Base-by-base conservation (phyloP, 92 coral and sea anemone genomes). In the Phenganax stokvisi region DNA sequence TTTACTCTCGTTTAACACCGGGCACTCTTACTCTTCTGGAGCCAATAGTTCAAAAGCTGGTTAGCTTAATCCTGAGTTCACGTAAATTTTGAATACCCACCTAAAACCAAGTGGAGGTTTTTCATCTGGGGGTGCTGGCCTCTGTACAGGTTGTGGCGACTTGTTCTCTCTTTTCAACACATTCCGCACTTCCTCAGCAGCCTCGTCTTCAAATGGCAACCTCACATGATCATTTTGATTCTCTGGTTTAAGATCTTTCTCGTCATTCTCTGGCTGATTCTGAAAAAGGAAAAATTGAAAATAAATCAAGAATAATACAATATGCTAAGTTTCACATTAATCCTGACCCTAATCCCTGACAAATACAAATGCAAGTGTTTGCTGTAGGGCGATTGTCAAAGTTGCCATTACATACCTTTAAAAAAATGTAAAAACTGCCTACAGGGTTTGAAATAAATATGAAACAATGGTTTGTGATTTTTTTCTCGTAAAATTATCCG, bases 201-300 rank as follows among this genome's bases (percentile, higher is more conserved):
- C 80, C 3, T 88, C 97, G 62, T 96, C 99, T 72, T 96, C 99
- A 96, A 96, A 96, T 54, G 99, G 97, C 13, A 92, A 91, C 8
- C 93, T 90, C 44, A 88, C 84, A 17, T 85, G 87, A 63, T 88
- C 88, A 53, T 82, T 77, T 68, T 67, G 80, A 12, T 81, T 52
- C 74, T 90, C 77, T 10, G 84, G 79, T 31, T 84, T 84, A 0
- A 61, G 6, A 8, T 86, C 92, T 64, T 85, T 87, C 84, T 82
- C 76, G 11, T 82, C 86, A 61, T 72, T 78, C 58, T 79, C 81
- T 10, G 93, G 89, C 29, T 63, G 83, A 27, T 79, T 68, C 81
- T 76, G 28, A 76, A 11, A 27, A 25, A 10, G 51, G 6, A 12
- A 8, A 12, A 53, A 16, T 12, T 3, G 11, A 0, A 54, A 51